A percentile compares a stretch with the other conserved stretches of the same genome.
phyloP scores from a whole-genome alignment of 2,888 invertebrate species.

The Limenitis camilla region DNA sequence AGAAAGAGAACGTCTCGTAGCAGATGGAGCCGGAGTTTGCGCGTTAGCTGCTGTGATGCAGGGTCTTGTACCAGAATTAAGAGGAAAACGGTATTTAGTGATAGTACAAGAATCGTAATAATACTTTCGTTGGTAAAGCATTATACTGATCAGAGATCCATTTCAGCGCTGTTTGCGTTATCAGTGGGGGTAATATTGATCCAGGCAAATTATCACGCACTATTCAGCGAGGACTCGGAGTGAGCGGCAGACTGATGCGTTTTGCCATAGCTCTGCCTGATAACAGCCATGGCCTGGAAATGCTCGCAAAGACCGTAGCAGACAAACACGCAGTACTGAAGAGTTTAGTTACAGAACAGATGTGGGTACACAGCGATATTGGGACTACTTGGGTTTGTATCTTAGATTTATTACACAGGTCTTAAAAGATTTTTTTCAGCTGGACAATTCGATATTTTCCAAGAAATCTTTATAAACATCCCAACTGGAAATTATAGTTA shows the following conservation, averaged over 20 bases:
- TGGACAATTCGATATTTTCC: too few species aligned
- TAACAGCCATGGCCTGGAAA: slow-evolving; percentile 78
- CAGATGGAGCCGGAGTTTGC: slow-evolving; percentile 87
- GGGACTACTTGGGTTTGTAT: slow-evolving; percentile 55
- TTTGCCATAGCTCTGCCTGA: slow-evolving; percentile 49
- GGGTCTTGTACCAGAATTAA: slow-evolving; percentile 81
- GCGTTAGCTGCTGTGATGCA: slow-evolving; percentile 84
- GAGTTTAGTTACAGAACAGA: slow-evolving; percentile 61
- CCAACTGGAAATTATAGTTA: too few species aligned
- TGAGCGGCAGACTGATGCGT: slow-evolving; percentile 80
- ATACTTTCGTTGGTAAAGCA: too few species aligned
- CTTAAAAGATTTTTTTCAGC: too few species aligned
- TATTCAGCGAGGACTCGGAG: slow-evolving; percentile 85
- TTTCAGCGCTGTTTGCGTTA: slow-evolving; percentile 80
- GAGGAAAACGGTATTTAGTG: slow-evolving; percentile 78
- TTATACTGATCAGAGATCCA: background rate
- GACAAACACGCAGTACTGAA: slow-evolving; percentile 56
- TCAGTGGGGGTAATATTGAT: slow-evolving; percentile 88
- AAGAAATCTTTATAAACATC: too few species aligned
- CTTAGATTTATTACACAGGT: background rate
- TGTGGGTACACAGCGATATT: slow-evolving; percentile 62
- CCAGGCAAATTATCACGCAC: slow-evolving; percentile 83
- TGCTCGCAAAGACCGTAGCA: slow-evolving; percentile 64
- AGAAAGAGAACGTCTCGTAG: slow-evolving; percentile 84
- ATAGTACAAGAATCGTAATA: too few species aligned